phyloP scores from a whole-genome alignment of 2,888 invertebrate genomes.

The Notocelia uddmanniana region DNA sequence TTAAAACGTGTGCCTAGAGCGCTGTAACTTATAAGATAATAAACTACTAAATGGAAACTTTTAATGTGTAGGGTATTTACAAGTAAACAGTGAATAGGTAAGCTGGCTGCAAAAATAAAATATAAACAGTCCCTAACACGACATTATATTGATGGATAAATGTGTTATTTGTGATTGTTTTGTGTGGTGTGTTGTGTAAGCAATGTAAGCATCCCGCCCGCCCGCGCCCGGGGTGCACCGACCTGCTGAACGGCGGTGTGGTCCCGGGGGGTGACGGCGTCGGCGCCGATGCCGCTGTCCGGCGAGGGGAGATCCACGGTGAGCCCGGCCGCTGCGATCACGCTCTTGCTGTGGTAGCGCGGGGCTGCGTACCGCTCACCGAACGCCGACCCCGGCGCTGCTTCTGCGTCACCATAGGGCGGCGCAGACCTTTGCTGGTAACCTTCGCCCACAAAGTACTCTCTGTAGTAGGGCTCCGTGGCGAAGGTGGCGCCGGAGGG shows the following conservation, averaged over 20 bases:
- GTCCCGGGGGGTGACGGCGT: slow-evolving; percentile 96
- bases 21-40: background rate
- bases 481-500: slow-evolving; percentile 86
- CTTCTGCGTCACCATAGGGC: slow-evolving; percentile 84
- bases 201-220: slow-evolving; percentile 63
- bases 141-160: background rate
- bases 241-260: slow-evolving; percentile 96
- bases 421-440: slow-evolving; percentile 87
- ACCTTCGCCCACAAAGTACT: slow-evolving; percentile 89
- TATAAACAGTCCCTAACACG: background rate
- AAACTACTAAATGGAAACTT: background rate
- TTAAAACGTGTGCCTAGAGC: slow-evolving; percentile 9
- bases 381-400: slow-evolving; percentile 87
- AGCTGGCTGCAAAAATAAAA: background rate
- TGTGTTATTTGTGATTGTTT: slow-evolving; percentile 51
- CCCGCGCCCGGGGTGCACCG: slow-evolving; percentile 83
- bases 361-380: slow-evolving; percentile 89
- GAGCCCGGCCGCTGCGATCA: slow-evolving; percentile 91
- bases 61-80: no score
- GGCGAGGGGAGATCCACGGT: slow-evolving; percentile 98
- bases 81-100: background rate
- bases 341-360: slow-evolving; percentile 90
- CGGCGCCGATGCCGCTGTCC: slow-evolving; percentile 97
- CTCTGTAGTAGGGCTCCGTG: slow-evolving; percentile 92
- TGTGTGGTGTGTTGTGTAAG: slow-evolving; percentile 56